Base-by-base conservation (phyloP, 2,797 vertebrate species). In the Alca torda region DNA sequence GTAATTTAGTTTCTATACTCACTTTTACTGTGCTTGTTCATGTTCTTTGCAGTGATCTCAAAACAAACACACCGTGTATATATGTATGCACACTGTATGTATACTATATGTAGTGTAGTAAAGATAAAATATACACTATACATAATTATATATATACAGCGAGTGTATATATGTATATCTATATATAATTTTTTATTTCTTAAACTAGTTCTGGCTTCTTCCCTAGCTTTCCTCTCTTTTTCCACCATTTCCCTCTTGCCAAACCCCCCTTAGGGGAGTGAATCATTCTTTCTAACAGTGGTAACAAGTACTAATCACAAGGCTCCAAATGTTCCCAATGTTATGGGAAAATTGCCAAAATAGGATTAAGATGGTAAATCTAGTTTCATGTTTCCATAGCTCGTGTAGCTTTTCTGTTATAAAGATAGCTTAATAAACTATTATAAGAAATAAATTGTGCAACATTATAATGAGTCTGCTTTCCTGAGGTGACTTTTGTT, bases 261-360 rank as follows among this genome's bases (percentile, higher is more conserved):
- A 90, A 85, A 84, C 69, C 1, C 13, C n/a, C 20, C 33, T 67
- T 41, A 50, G 35, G 77, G 57, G 37, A 80, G 26, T 92, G 90
- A 95, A 90, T 93, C 60, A 78, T 88, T 95, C 72, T 45, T 80
- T 87, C 74, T 95, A 77, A 50, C 70, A 70, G 46, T 57, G 59
- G 88, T 73, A 84, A 80, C 53, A 74, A 74, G 53, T 57, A 75
- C 80, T 77, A 77, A 80, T 96, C 81, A 46, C 53, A 90, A 89
- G 64, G 75, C 57, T 45, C 59, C 8, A 11, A 85, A 74, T 84
- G 92, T 94, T 95, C 81, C 77, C 68, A 43, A 82, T 51, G 53
- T 68, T 87, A 45, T 2, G 46, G 94, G 95, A 95, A 77, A 94
- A 85, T 26, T 87, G 90, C 94, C 93, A 93, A 87, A 84, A 65